Conservation (phyloP, 2,888 invertebrate genomes). For the Buathra laborator region DNA sequence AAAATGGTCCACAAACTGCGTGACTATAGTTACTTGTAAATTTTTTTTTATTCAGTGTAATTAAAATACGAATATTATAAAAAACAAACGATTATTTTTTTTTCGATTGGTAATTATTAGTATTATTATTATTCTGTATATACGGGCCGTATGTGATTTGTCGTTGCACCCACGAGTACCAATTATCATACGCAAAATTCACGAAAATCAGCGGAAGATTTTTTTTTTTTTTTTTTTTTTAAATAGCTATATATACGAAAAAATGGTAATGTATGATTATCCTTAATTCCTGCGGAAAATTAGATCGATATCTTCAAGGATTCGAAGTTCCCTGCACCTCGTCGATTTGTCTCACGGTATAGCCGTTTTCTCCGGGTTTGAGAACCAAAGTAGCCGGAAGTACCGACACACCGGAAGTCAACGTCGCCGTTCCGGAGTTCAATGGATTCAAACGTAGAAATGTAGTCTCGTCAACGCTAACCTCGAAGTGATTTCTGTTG, state of each 20-base stretch:
- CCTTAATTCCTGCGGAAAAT: background rate
- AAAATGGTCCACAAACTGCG: conserved; percentile 25
- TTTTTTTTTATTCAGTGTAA: conserved; percentile 63
- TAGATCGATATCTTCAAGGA: background rate
- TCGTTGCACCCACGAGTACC: no score
- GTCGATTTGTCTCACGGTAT: conserved; percentile 70
- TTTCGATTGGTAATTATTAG: background rate
- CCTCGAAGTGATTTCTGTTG: conserved; percentile 71
- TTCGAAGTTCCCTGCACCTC: background rate
- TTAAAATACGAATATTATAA: conserved; percentile 57
- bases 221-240: no score
- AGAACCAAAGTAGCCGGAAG: conserved; percentile 77
- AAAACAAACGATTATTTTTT: conserved; percentile 9
- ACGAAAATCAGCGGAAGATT: no score
- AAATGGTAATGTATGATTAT: background rate
- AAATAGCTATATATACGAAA: no score
- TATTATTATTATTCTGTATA: no score
- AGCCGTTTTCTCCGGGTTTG: conserved; percentile 72
- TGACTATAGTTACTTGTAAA: conserved; percentile 60
- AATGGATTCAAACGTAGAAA: conserved; percentile 66
- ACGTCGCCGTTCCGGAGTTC: conserved; percentile 41
- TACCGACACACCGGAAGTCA: conserved; percentile 66
- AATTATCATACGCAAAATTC: no score
- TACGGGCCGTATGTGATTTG: no score
- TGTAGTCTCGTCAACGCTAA: conserved; percentile 73